Evolutionary conservation across 1,140 invertebrate genomes (phyloP).

Genomic region (Brachionus koreanus): DNA sequence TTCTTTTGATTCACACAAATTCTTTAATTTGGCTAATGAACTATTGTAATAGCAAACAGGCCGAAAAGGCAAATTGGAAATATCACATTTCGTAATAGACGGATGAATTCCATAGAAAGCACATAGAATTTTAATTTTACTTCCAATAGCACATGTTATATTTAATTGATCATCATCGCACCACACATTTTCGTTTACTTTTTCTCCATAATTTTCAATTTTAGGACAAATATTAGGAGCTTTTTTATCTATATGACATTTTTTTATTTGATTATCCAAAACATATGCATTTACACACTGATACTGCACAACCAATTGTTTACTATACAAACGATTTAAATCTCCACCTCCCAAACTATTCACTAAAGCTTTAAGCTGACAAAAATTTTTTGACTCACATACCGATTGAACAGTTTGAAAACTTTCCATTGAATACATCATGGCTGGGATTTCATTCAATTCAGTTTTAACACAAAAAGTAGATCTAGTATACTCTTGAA

Average conservation of each 20-base stretch:
- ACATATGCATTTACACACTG: background rate
- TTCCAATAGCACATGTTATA: background rate
- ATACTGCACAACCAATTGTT: slow-evolving; percentile 28
- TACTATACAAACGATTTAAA: background rate
- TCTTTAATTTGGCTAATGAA: background rate
- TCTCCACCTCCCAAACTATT: slow-evolving; percentile 38
- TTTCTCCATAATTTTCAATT: background rate
- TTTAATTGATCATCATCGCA: background rate
- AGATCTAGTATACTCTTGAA: background rate
- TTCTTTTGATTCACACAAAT: background rate
- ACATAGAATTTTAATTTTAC: slow-evolving; percentile 32
- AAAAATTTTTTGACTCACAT: slow-evolving; percentile 3
- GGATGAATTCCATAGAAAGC: slow-evolving; percentile 37
- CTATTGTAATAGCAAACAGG: slow-evolving; percentile 39
- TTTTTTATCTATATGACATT: background rate
- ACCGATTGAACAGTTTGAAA: background rate
- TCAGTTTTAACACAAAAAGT: background rate
- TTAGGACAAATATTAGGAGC: background rate
- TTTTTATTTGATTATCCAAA: background rate
- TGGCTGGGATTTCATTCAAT: background rate
- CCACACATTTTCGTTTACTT: slow-evolving; percentile 3
- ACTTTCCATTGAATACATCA: background rate
- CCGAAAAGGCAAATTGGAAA: background rate
- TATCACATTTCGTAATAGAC: slow-evolving; percentile 2
- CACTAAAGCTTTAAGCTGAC: background rate